Conservation (phyloP, 2,888 invertebrate genomes). For the Diarsia rubi region DNA sequence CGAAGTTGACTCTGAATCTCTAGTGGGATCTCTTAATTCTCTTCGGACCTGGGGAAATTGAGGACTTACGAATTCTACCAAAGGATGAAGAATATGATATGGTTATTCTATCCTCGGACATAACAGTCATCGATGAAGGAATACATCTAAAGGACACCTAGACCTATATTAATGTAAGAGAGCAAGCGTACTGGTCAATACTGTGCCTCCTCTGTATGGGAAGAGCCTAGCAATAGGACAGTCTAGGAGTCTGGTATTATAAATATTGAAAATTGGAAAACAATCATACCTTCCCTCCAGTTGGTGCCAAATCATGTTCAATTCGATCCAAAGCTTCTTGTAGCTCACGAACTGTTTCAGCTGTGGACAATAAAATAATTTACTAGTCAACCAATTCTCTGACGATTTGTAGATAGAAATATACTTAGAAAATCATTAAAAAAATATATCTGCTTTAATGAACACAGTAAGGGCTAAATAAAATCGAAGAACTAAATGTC, state of each 20-base stretch:
- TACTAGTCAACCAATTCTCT: not conserved
- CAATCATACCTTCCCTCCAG: slow-evolving; percentile 73
- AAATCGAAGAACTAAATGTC: not conserved
- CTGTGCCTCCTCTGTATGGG: too few species aligned
- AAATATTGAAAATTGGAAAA: too few species aligned
- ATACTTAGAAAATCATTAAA: not conserved
- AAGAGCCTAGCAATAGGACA: too few species aligned
- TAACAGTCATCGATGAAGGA: too few species aligned
- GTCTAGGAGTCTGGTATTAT: too few species aligned
- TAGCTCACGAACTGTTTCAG: slow-evolving; percentile 80
- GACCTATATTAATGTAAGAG: too few species aligned
- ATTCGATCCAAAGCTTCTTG: slow-evolving; percentile 81
- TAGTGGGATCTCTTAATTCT: slow-evolving; percentile 50
- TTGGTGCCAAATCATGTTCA: slow-evolving; percentile 72
- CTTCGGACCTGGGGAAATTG: slow-evolving; percentile 68
- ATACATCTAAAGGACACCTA: too few species aligned
- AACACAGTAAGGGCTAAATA: not conserved
- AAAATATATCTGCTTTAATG: not conserved
- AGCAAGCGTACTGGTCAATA: too few species aligned
- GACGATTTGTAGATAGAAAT: not conserved
- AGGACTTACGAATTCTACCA: not conserved
- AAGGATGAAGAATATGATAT: not conserved
- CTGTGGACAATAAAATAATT: slow-evolving; percentile 67
- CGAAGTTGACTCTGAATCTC: slow-evolving; percentile 17
- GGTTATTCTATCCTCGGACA: not conserved